Percentiles rank a stretch among this genome's conserved stretches.
phyloP scores from a whole-genome alignment of 2,888 invertebrate species.

The Nemapogon koenigi region DNA sequence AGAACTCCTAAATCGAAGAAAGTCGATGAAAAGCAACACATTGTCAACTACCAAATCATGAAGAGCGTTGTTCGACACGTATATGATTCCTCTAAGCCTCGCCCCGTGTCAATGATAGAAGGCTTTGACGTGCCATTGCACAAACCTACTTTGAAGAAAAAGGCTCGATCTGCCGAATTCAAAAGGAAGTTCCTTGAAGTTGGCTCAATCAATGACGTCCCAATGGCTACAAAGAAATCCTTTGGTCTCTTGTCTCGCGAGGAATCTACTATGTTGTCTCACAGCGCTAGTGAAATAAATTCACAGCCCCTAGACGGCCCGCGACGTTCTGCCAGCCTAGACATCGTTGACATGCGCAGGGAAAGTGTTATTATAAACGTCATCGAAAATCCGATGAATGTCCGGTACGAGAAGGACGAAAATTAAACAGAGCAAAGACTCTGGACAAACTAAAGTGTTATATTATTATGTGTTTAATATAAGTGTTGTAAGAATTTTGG shows the following conservation, averaged over 20 bases:
- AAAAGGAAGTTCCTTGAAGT: constrained; percentile 14
- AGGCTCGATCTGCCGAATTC: constrained; percentile 25
- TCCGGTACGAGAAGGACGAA: constrained; percentile 6
- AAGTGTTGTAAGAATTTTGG: too few relatives aligned
- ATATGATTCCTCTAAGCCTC: not conserved
- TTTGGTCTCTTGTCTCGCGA: constrained; percentile 15
- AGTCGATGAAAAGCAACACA: too few relatives aligned
- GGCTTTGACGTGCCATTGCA: not conserved
- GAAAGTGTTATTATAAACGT: constrained; percentile 23
- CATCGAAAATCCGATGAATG: constrained; percentile 48
- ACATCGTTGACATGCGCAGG: constrained; percentile 15
- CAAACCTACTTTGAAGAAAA: not conserved
- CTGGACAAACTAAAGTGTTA: too few relatives aligned
- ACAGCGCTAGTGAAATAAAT: constrained; percentile 29
- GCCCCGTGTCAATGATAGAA: constrained; percentile 3
- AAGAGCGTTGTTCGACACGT: not conserved
- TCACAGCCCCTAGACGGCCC: constrained; percentile 22
- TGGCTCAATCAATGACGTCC: constrained; percentile 21
- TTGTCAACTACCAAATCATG: not conserved
- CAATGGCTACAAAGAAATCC: not conserved
- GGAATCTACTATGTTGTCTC: constrained; percentile 21
- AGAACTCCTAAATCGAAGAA: too few relatives aligned
- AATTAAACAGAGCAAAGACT: too few relatives aligned
- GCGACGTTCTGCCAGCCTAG: constrained; percentile 28
- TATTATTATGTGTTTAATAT: too few relatives aligned